A percentile compares a stretch with the other conserved stretches of the same genome.
phyloP scores from a whole-genome alignment of 1,140 invertebrate species.

The Cyclargus thomasi region DNA sequence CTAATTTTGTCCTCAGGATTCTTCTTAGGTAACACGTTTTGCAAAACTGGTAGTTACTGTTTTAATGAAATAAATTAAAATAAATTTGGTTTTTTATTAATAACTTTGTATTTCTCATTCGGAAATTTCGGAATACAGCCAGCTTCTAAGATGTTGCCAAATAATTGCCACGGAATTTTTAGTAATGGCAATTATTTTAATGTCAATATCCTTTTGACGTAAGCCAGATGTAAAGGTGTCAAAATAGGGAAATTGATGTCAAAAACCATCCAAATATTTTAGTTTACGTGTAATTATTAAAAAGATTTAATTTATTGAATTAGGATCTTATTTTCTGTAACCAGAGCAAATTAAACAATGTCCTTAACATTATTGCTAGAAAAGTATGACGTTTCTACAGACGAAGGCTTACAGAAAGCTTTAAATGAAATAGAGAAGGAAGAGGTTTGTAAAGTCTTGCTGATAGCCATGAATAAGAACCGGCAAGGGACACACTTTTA shows the following conservation, averaged over 20 bases:
- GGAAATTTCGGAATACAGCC: background rate
- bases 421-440: constrained; percentile 64
- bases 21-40: too few relatives aligned
- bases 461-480: background rate
- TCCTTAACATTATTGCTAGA: constrained; percentile 57
- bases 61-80: background rate
- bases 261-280: background rate
- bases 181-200: background rate
- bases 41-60: background rate
- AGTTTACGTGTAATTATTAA: background rate
- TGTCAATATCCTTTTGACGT: background rate
- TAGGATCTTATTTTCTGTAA: background rate
- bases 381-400: constrained; percentile 65
- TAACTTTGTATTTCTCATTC: background rate
- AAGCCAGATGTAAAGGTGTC: background rate
- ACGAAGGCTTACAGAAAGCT: constrained; percentile 62
- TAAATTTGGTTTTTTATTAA: background rate
- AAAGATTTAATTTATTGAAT: background rate
- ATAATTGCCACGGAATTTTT: background rate
- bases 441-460: constrained; percentile 41
- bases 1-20: too few relatives aligned
- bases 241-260: background rate
- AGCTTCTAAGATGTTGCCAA: background rate
- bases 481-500: background rate
- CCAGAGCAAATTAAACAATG: constrained; percentile 31